Evolutionary conservation across 2,113 vertebrate genomes (phyloP), one percentile per base, ranked within the genome.

Genomic region (Aspidoscelis tigris): DNA sequence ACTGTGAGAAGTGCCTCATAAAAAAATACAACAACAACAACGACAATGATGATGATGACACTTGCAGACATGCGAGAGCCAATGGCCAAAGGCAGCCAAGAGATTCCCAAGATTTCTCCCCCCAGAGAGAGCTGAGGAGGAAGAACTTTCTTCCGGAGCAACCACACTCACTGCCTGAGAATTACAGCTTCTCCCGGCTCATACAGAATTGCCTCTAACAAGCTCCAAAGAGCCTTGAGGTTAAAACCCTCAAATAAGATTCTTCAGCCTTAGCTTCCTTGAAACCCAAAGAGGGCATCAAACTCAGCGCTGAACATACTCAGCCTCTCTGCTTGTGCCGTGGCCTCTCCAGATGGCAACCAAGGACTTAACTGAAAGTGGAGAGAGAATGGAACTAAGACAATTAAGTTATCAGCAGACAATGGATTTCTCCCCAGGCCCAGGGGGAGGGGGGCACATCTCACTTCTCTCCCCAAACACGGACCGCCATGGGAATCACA

Each of bases 351-450:
- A 93, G 87, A 93, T 88, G 86, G 88, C 53, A 93, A 53, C 70
- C 80, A 87, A 76, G 77, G 68, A 89, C 86, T 39, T 70, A 84
- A 90, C 86, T 84, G 85, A 84, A 92, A 86, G 76, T 82, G 26
- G 65, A 83, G 84, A 80, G 85, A 90, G 89, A 69, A 88, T 85
- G 85, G 85, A 71, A 43, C 43, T 86, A 87, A 93, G 70, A 71
- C 75, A 88, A 92, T 92, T 88, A 93, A 84, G 85, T 70, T 74
- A 86, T 87, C 77, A 90, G 65, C 20, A 93, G 93, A 82, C 88
- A 88, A 81, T 88, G 87, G 61, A 61, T 81, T 93, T 78, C 84
- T 89, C 83, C 64, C 58, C 7, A 26, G 82, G 77, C 81, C 55
- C 78, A 78, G 70, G 0, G 80, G 47, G 78, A 79, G 4, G 7